A percentile compares a stretch with the other conserved stretches of the same genome.
Conservation (phyloP, 2,113 vertebrate species). For the Pandion haliaetus region DNA sequence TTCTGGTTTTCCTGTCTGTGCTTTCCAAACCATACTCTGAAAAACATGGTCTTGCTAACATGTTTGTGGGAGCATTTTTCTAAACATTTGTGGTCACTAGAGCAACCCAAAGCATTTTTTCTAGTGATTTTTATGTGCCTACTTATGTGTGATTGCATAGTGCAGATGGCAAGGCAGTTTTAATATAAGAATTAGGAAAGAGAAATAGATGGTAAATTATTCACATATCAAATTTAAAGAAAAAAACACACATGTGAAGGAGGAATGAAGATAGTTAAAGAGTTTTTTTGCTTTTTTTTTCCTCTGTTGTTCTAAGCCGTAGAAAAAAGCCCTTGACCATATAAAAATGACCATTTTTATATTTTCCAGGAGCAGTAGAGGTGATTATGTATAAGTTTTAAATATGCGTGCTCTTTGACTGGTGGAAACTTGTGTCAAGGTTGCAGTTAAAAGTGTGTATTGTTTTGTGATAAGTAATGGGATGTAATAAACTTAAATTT, state of each 20-base stretch:
- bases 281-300: background rate
- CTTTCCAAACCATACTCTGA: constrained; percentile 14
- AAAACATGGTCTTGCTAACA: background rate
- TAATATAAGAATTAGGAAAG: background rate
- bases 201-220: background rate
- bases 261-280: background rate
- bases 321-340: background rate
- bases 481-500: background rate
- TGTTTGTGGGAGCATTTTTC: background rate
- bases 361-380: background rate
- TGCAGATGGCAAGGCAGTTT: background rate
- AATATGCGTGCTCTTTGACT: background rate
- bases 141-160: background rate
- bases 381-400: background rate
- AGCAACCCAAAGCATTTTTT: constrained; percentile 7
- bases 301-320: background rate
- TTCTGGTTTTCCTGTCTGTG: constrained; percentile 35
- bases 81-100: constrained; percentile 15
- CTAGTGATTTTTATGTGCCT: background rate
- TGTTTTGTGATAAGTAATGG: background rate
- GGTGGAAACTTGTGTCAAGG: background rate
- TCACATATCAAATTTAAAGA: background rate
- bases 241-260: background rate
- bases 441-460: background rate
- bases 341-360: background rate